Conservation (phyloP, 2,888 invertebrate genomes). For the Priocnemis perturbator region DNA sequence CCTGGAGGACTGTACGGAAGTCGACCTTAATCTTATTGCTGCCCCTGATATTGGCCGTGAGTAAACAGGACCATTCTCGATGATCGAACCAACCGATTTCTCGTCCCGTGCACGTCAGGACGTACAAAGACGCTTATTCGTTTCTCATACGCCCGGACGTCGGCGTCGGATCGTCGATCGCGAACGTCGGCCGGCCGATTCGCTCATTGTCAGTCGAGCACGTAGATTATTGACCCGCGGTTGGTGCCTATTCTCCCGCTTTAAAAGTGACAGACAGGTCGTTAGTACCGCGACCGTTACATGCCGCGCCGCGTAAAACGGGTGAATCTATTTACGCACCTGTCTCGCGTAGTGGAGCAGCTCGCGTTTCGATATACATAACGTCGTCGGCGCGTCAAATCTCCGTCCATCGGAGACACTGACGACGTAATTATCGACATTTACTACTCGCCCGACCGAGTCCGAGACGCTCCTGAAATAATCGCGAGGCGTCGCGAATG, state of each 20-base stretch:
- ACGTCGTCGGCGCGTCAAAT: too few species aligned
- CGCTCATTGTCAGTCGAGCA: neutral
- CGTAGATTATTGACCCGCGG: neutral
- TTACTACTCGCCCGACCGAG: too few species aligned
- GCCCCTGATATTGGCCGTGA: slow-evolving; percentile 69
- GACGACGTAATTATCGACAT: too few species aligned
- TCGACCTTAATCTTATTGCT: slow-evolving; percentile 65
- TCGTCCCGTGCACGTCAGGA: too few species aligned
- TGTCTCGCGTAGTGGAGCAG: slow-evolving; percentile 7
- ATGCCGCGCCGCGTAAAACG: slow-evolving; percentile 41
- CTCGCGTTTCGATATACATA: slow-evolving; percentile 2
- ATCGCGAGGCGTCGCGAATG: too few species aligned
- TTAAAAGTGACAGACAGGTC: slow-evolving; percentile 50
- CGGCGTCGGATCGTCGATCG: too few species aligned
- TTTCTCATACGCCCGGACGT: too few species aligned
- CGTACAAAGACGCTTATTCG: too few species aligned
- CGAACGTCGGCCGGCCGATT: too few species aligned
- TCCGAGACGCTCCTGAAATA: too few species aligned
- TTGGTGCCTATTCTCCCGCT: slow-evolving; percentile 29
- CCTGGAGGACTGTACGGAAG: slow-evolving; percentile 72
- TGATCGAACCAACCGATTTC: too few species aligned
- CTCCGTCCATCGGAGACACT: neutral
- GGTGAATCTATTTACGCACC: slow-evolving; percentile 52
- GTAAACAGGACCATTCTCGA: slow-evolving; percentile 49
- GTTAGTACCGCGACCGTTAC: slow-evolving; percentile 50